phyloP scores from a whole-genome alignment of 2,113 vertebrate species.

The Pholis gunnellus region DNA sequence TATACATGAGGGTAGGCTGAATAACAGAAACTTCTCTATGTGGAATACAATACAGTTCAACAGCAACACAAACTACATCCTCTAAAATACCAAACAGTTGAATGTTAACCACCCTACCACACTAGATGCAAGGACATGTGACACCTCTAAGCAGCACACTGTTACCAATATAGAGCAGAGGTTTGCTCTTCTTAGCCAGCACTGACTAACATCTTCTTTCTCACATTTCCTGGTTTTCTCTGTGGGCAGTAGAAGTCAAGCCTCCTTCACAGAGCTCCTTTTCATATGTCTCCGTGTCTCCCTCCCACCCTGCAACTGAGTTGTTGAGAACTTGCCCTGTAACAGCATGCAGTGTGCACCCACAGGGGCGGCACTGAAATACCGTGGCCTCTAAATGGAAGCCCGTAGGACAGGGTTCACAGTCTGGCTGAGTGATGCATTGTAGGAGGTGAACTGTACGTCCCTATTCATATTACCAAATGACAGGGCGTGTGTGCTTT shows the following conservation, averaged over 20 bases:
- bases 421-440: conserved; percentile 48
- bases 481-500: conserved; percentile 55
- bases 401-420: conserved; percentile 6
- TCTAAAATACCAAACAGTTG: background rate
- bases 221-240: conserved; percentile 58
- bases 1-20: background rate
- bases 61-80: background rate
- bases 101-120: background rate
- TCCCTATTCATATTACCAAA: conserved; percentile 65
- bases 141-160: conserved; percentile 6
- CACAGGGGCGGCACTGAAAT: conserved; percentile 40
- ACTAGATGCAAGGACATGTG: background rate
- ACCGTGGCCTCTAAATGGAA: conserved; percentile 45
- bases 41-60: background rate
- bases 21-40: background rate
- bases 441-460: conserved; percentile 51
- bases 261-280: conserved; percentile 71
- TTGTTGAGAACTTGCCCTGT: conserved; percentile 36
- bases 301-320: conserved; percentile 38
- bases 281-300: conserved; percentile 53
- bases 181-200: conserved; percentile 23
- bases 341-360: conserved; percentile 21
- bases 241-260: conserved; percentile 39
- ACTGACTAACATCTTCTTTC: conserved; percentile 39
- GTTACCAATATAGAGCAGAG: conserved; percentile 26